Base-by-base conservation (phyloP, 2,113 vertebrate genomes). In the Heteronetta atricapilla region DNA sequence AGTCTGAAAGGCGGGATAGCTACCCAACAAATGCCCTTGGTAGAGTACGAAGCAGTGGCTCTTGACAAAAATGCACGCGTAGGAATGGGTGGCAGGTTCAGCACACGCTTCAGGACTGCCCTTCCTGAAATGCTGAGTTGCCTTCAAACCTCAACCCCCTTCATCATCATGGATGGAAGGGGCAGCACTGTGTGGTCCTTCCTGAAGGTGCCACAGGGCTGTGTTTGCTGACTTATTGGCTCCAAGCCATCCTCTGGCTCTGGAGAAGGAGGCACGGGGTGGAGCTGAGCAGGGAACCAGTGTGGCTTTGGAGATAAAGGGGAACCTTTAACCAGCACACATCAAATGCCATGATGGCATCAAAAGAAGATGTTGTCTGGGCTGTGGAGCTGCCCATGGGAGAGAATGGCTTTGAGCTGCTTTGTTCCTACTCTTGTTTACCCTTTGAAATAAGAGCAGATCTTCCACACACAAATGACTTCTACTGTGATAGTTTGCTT, bases 371-470 rank as follows among this genome's bases (percentile, higher is more conserved):
- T 53, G 17, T 62, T 50, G 74, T 8, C 91, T 90, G 95, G 93
- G 84, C 44, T 60, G 96, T 40, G 46, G 64, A 93, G 88, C 69
- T 88, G 53, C 82, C 93, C 67, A 58, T 5, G 13, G 88, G 85
- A 90, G 53, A 87, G 60, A 83, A 83, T 62, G 66, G 25, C 60
- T 93, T 46, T 91, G 93, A 44, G n/a, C 70, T 58, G 70, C 55
- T 96, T 77, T 84, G 82, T 87, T 94, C 73, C 42, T 94, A 88
- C 68, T 94, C 83, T 75, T 90, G 73, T 88, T 96, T 73, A 75
- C 44, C 64, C 79, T 82, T 80, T 95, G 91, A 89, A 95, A 82
- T 91, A 56, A 89, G 90, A 95, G 88, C 18, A 76, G 82, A 59
- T 75, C 59, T 73, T 70, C 44, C 46, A 83, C 67, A 42, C 40